Evolutionary conservation across 2,888 invertebrate genomes (phyloP).

Genomic region (Synanthedon formicaeformis): DNA sequence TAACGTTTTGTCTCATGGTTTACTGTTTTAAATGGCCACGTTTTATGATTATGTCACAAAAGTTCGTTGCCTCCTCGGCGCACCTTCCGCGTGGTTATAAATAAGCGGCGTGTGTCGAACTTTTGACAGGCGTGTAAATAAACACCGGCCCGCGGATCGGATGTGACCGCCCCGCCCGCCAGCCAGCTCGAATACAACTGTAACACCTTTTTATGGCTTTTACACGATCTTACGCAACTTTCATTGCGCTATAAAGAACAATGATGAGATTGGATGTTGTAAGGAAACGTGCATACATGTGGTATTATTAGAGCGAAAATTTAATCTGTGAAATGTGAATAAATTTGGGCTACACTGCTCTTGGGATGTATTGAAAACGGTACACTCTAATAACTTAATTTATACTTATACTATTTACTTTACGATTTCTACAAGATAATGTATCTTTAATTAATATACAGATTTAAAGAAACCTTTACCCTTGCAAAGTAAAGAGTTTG

Average conservation of each 20-base stretch:
- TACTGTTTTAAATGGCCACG: conserved; percentile 22
- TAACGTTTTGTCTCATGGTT: conserved; percentile 31
- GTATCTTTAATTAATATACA: too few relatives aligned
- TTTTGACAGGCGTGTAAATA: conserved; percentile 64
- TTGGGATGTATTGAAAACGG: too few relatives aligned
- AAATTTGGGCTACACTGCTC: too few relatives aligned
- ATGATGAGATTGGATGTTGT: too few relatives aligned
- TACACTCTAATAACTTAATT: too few relatives aligned
- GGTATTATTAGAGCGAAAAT: too few relatives aligned
- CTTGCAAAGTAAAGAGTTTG: too few relatives aligned
- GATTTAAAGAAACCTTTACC: too few relatives aligned
- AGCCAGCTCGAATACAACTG: background rate
- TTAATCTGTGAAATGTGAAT: too few relatives aligned
- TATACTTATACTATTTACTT: too few relatives aligned
- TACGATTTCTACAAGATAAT: too few relatives aligned
- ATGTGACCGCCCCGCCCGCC: conserved; percentile 28
- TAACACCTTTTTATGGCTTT: conserved; percentile 23
- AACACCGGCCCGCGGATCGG: conserved; percentile 31
- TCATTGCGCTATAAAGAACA: background rate
- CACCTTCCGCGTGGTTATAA: conserved; percentile 62
- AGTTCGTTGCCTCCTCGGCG: conserved; percentile 53
- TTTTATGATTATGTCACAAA: conserved; percentile 43
- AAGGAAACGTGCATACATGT: too few relatives aligned
- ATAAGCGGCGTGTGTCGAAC: conserved; percentile 57
- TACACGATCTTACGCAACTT: conserved; percentile 22